A percentile compares a stretch with the other conserved stretches of the same genome.
These are phyloP conservation scores for Heliconius ethilla DNA, from an alignment of 2,888 invertebrate species.

Conservation along the genomic window DNA sequence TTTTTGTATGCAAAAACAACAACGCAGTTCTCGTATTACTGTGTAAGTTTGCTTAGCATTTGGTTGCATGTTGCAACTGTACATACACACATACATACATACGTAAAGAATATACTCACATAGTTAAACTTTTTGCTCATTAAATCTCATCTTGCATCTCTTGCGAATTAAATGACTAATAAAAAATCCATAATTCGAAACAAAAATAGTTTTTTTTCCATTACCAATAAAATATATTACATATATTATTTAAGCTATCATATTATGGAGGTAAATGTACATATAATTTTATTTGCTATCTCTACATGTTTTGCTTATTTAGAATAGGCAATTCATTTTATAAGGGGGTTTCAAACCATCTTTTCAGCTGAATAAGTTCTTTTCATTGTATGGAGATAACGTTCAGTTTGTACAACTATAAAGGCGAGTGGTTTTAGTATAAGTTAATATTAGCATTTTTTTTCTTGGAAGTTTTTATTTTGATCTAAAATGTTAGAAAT, in stretches of 20 bases:
- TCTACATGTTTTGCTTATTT: slow-evolving; percentile 15
- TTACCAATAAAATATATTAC: too few relatives aligned
- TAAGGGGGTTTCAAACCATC: slow-evolving; percentile 21
- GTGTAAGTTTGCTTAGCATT: not conserved
- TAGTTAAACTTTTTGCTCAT: not conserved
- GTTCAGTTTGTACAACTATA: slow-evolving; percentile 5
- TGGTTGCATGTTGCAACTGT: not conserved
- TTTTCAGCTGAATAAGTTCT: slow-evolving; percentile 26
- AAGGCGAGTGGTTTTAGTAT: not conserved
- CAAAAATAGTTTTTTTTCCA: too few relatives aligned
- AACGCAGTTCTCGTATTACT: not conserved
- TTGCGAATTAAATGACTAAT: too few relatives aligned
- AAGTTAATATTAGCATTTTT: slow-evolving; percentile 5
- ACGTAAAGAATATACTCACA: not conserved
- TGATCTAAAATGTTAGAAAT: not conserved
- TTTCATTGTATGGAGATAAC: not conserved
- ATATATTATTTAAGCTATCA: not conserved
- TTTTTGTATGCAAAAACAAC: not conserved
- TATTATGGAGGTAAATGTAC: not conserved
- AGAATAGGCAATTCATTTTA: slow-evolving; percentile 19
- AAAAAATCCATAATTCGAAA: too few relatives aligned
- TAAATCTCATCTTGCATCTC: too few relatives aligned
- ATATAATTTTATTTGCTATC: not conserved
- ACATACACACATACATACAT: not conserved
- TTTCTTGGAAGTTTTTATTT: not conserved